Evolutionary conservation across 2,113 vertebrate genomes (phyloP), one percentile per base, ranked within the genome.

Genomic region (Vulpes vulpes): DNA sequence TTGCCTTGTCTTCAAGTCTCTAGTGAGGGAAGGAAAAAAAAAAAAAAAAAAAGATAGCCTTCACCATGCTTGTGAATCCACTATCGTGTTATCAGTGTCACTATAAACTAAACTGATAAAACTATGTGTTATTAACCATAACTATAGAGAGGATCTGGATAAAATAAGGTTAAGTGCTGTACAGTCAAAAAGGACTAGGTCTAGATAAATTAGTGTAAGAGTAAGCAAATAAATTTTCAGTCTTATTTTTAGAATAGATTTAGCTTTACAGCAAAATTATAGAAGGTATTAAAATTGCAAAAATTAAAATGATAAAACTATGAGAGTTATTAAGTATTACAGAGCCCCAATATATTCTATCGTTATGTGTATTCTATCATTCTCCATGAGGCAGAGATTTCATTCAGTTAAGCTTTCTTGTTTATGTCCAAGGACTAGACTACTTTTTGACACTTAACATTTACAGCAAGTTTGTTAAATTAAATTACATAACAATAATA

Each of bases 1-100:
- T 49, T 96, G 23, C 89, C 49, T 97, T 98, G 98, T 97, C 23
- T 85, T 85, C 43, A 98, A 87, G 27, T 97, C 51, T 98, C 73
- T 83, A 89, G 67, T 87, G 65, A 91, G 60, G 25, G 79, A 97
- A 90, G 60, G 62, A 93, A 98, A 43, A 98, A 43, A 43, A 7
- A 93, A 98, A 43, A 43, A 7, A 43, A 98, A 97, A 95, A 86
- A 98, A 55, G 51, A 93, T 85, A 88, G 49, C 57, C 71, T 98
- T 98, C 96, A 91, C 17, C 30, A 94, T 51, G 32, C 32, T 93
- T 95, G 11, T 84, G 88, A 96, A 98, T 73, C 83, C 93, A 38
- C 89, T 97, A 89, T 96, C 85, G 97, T 98, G 8, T 89, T 96
- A 89, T 81, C 57, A 97, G 27, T 43, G 2, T 89, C 85, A 87